These are phyloP conservation scores for Eptesicus fuscus DNA, from an alignment of 2,113 vertebrate genomes.

Conservation along the genomic window DNA sequence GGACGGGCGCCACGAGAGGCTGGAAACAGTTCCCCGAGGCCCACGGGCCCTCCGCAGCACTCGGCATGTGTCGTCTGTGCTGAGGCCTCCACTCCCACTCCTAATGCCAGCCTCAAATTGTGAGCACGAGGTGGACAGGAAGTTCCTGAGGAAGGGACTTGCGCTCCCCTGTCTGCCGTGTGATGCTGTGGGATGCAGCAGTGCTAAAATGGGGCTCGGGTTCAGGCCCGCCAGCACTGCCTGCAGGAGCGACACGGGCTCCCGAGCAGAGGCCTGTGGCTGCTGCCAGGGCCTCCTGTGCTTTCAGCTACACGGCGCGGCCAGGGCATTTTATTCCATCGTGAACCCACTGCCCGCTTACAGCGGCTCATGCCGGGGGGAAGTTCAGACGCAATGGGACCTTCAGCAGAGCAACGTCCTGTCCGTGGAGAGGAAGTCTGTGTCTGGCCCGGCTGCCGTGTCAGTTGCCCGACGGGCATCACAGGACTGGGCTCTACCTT, in stretches of 20 bases:
- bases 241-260: neutral
- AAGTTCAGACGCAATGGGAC: neutral
- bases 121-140: neutral
- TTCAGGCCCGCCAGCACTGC: neutral
- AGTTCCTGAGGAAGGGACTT: neutral
- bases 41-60: rapidly evolving
- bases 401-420: neutral
- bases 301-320: rapidly evolving
- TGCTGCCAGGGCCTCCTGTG: neutral
- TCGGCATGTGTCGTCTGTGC: neutral
- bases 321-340: rapidly evolving
- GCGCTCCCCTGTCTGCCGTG: neutral
- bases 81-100: no score
- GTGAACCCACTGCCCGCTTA: neutral
- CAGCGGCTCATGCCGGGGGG: neutral
- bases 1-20: neutral
- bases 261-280: neutral
- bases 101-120: neutral
- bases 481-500: rapidly evolving
- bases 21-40: no score
- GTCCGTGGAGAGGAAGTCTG: neutral
- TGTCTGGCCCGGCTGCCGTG: neutral
- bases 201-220: neutral
- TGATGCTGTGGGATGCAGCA: neutral
- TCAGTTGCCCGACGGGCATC: rapidly evolving